phyloP scores from a whole-genome alignment of 2,797 vertebrate species.

The Myotis daubentonii region DNA sequence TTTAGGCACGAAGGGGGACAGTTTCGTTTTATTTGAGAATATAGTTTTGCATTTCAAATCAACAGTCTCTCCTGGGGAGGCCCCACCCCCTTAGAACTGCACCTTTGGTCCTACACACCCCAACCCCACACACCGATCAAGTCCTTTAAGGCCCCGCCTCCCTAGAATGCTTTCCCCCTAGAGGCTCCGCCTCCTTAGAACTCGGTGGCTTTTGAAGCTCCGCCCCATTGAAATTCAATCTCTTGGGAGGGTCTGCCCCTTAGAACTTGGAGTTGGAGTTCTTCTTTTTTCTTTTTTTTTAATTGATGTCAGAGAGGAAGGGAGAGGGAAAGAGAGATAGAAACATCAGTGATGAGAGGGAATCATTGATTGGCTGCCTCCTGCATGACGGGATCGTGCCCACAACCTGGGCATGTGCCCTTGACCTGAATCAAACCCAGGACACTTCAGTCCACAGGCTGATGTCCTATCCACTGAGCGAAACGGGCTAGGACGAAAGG shows the following conservation, averaged over 20 bases:
- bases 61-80: background rate
- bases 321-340: no score
- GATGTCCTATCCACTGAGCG: no score
- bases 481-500: no score
- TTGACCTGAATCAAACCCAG: no score
- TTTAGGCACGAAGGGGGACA: background rate
- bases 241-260: background rate
- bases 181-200: background rate
- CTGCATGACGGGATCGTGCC: no score
- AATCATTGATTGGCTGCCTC: no score
- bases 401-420: no score
- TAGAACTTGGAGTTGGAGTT: background rate
- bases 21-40: background rate
- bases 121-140: fast-evolving
- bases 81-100: background rate
- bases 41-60: background rate
- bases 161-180: background rate
- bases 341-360: no score
- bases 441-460: no score
- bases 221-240: background rate
- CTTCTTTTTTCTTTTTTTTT: no score
- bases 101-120: fast-evolving
- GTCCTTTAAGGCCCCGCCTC: background rate
- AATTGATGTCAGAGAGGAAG: no score
- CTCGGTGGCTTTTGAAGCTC: fast-evolving